Evolutionary conservation across 1,140 invertebrate species (phyloP), one percentile per base, ranked within the genome.

Genomic region (Pristionchus pacificus): DNA sequence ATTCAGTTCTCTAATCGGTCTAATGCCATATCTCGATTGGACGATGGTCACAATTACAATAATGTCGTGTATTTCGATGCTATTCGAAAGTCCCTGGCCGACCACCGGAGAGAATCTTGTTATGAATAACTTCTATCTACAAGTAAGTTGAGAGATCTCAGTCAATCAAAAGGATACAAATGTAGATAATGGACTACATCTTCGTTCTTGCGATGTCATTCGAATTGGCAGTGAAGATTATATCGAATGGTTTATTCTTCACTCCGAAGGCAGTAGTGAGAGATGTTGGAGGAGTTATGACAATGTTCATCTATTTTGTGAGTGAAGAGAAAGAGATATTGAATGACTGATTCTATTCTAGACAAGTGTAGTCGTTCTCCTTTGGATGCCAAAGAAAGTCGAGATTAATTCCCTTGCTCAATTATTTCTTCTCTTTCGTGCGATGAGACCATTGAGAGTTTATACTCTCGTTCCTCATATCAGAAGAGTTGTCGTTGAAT

Each of bases 381-480:
- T 90, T 82, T 97, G 95, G 94, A 95, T 98, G 92, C 96, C 96
- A 32, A 86, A 89, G 77, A 89, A 90, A 73, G 93, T 97, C 59
- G 90, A 92, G 65, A 91, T 92, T 14, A 93, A 93, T 85, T 97
- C 94, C 19, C 88, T 90, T 2, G 93, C 93, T 15, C 95, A 98
- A 85, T 86, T 97, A 55, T 85, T 99, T 19, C 95, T 98, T 92
- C 93, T 99, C 70, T 87, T 98, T 72, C 89, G 97, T 29, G 98
- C 96, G 85, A 89, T 98, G 49, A 88, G 97, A 19, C 97, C 97
- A 1, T 86, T 99, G 33, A 85, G 97, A 72, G 98, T 99, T 76
- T 99, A 98, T 84, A 96, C 93, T 15, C 87, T 99, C 49, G 95
- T 99, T n/a, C 97, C 97, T 68, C 96, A 99, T 83, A 98, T 99